These are phyloP conservation scores for Drosophila siamana DNA, from an alignment of 2,888 invertebrate genomes.

Conservation along the genomic window DNA sequence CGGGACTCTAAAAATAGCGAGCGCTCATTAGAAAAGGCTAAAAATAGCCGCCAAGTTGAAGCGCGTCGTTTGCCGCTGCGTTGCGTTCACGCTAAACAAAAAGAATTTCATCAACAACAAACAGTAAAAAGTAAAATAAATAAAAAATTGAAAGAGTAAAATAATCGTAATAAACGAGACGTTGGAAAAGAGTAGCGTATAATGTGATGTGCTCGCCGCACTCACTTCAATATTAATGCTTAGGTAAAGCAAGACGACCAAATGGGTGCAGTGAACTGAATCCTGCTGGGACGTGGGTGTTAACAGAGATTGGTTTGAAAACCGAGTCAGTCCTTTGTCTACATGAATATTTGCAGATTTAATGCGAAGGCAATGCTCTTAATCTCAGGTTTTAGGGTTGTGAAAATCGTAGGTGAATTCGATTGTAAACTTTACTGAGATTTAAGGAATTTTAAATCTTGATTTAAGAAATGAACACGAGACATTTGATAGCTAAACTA, in stretches of 20 bases:
- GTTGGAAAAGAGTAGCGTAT: constrained; percentile 25
- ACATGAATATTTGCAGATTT: not conserved
- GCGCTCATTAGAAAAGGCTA: constrained; percentile 79
- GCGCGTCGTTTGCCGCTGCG: constrained; percentile 29
- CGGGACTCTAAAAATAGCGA: constrained; percentile 76
- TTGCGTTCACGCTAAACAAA: constrained; percentile 27
- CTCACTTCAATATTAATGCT: constrained; percentile 9
- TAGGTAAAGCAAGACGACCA: not conserved
- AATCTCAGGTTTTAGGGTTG: not conserved
- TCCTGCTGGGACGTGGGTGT: constrained; percentile 3
- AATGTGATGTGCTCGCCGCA: constrained; percentile 36
- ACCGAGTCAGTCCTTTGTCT: not conserved
- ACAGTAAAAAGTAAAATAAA: constrained; percentile 23
- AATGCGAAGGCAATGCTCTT: not conserved
- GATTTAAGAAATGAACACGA: no score
- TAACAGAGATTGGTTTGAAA: not conserved
- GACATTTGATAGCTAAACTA: no score
- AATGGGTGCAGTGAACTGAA: constrained; percentile 38
- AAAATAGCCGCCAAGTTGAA: constrained; percentile 69
- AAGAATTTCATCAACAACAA: constrained; percentile 26
- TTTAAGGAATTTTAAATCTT: not conserved
- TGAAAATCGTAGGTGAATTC: not conserved
- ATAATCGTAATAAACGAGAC: constrained; percentile 55
- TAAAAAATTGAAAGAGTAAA: constrained; percentile 5
- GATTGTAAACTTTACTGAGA: not conserved